phyloP scores from a whole-genome alignment of 2,797 vertebrate genomes.

The Mus spretus region DNA sequence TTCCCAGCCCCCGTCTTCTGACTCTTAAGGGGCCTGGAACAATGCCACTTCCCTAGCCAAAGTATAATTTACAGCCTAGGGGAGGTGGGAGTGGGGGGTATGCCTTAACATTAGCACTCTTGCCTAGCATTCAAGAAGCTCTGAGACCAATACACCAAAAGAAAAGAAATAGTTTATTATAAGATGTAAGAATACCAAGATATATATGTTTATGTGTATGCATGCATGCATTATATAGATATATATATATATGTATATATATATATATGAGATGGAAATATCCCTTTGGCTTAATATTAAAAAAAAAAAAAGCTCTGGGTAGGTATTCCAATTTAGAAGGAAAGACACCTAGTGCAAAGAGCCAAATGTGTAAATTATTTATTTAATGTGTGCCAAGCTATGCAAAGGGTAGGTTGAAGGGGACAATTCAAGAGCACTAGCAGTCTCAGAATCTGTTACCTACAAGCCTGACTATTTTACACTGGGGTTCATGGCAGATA shows the following conservation, averaged over 20 bases:
- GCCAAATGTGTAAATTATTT: slow-evolving; percentile 75
- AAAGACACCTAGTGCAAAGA: slow-evolving; percentile 69
- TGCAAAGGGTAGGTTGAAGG: slow-evolving; percentile 62
- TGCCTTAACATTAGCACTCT: background rate
- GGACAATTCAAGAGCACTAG: slow-evolving; percentile 51
- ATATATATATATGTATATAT: no score
- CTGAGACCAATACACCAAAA: background rate
- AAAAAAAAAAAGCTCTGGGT: background rate
- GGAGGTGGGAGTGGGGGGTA: background rate
- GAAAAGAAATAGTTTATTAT: slow-evolving; percentile 2
- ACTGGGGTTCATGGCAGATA: background rate
- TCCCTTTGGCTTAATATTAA: background rate
- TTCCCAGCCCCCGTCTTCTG: background rate
- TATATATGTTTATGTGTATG: no score
- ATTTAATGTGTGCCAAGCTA: slow-evolving; percentile 66
- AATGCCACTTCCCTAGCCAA: background rate
- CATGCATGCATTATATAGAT: no score
- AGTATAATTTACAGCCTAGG: background rate
- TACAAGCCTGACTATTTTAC: background rate
- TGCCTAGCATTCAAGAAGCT: background rate
- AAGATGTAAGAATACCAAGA: background rate
- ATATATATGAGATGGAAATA: background rate
- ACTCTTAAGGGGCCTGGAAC: slow-evolving; percentile 44
- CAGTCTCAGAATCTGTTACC: background rate
- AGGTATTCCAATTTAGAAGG: slow-evolving; percentile 62